Base-by-base conservation (phyloP, 1,140 invertebrate genomes). In the Trichomalopsis sarcophagae region DNA sequence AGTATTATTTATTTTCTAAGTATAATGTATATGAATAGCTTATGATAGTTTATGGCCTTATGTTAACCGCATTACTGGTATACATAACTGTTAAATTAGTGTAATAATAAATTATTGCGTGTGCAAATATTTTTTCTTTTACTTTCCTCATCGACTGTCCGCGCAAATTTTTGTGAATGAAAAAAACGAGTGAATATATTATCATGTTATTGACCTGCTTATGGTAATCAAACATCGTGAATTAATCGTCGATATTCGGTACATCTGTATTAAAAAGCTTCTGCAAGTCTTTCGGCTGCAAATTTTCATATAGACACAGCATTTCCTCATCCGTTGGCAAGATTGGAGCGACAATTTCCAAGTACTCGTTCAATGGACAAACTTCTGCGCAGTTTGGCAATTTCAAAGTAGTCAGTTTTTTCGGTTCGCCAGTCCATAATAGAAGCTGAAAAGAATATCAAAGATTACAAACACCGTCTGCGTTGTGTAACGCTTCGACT, bases 281-380 rank as follows among this genome's bases (percentile, higher is more conserved):
- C 55, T 82, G n/a, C 2, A 82, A 14, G 13, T 74, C 23, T 74
- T 36, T 36, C 7, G 71, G 68, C 27, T 73, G 10, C 33, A 74
- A 50, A 62, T 82, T 82, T 50, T 82, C 13, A n/a, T 30, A 74
- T 33, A 82, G n/a, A 62, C 81, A 82, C 2, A 73, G 11, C 81
- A 82, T 82, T 3, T 82, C 81, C 2, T 82, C 81, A 36, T 74
- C 68, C 21, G 81, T 50, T 13, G 81, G 81, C 27, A 82, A 74
- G 6, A 74, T 14, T 55, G 68, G 47, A 17, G 55, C 17, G 0
- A 82, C n/a, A n/a, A 50, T 30, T 21, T 82, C 55, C 27, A 74
- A 21, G 21, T 82, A 82, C 3, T 74, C 33, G 6, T 74, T 21
- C 2, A 82, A 36, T 68, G 81, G 81, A 74, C 81, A 82, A 23